phyloP scores from a whole-genome alignment of 2,113 vertebrate species.

The Proterorhinus semilunaris region DNA sequence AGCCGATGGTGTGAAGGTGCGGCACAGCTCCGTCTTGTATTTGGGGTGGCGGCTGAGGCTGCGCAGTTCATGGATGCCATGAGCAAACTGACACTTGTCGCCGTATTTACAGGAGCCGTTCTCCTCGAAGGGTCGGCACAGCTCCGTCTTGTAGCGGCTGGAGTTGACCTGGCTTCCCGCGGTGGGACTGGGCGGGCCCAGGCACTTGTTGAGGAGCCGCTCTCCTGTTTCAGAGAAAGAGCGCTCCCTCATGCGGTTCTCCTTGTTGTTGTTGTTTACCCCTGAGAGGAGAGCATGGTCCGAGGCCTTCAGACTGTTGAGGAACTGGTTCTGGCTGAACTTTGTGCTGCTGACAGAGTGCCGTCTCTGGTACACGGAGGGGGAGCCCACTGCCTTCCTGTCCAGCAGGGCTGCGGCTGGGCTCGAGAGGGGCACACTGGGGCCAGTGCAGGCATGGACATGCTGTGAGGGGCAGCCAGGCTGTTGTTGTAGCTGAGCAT shows the following conservation, averaged over 20 bases:
- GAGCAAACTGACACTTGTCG: conserved; percentile 98
- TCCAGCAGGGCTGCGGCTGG: conserved; percentile 92
- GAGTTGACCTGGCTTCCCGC: conserved; percentile 90
- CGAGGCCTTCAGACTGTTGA: conserved; percentile 86
- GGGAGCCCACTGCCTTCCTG: conserved; percentile 97
- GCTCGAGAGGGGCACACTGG: conserved; percentile 77
- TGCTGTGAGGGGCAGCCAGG: conserved; percentile 69
- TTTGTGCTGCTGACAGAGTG: conserved; percentile 92
- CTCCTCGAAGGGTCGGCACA: conserved; percentile 97
- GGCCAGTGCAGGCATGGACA: conserved; percentile 76
- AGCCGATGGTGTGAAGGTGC: conserved; percentile 99
- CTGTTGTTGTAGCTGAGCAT: conserved; percentile 88
- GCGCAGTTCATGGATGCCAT: conserved; percentile 95
- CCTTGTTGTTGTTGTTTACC: conserved; percentile 84
- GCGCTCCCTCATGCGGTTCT: conserved; percentile 92
- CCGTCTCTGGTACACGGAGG: conserved; percentile 89
- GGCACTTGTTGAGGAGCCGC: conserved; percentile 86
- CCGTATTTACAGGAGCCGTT: conserved; percentile 97
- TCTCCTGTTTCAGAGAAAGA: conserved; percentile 96
- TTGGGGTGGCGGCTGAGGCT: conserved; percentile 97
- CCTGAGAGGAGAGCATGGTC: conserved; percentile 79
- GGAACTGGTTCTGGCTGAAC: conserved; percentile 94
- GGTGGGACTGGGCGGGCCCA: conserved; percentile 71
- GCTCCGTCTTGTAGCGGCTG: conserved; percentile 98
- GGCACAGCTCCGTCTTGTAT: conserved; percentile 99